Evolutionary conservation across 2,888 invertebrate species (phyloP), one percentile per base, ranked within the genome.

Genomic region (Drosophila conformis): DNA sequence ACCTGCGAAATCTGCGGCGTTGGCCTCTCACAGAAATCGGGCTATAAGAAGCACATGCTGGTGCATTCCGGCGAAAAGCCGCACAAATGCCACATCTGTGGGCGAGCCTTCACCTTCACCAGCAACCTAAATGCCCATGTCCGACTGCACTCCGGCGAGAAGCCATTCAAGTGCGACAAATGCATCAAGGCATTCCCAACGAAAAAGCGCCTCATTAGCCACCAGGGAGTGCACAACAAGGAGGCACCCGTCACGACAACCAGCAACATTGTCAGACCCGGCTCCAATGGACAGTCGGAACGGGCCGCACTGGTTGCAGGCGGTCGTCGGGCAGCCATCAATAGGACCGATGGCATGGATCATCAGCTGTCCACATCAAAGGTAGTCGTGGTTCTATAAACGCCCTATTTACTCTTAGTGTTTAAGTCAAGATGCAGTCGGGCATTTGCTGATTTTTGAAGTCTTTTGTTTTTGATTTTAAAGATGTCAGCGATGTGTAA

Each of bases 1-100:
- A 85, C 91, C 11, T 93, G 93, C 25, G 91, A 92, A 33, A 92
- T 93, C 31, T 93, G 93, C 69, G 93, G 93, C 11, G 92, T 93
- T 51, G 93, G 93, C 0, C 82, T 93, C 65, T 93, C 93, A 0
- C 93, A 93, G 69, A 93, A 93, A 40, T 93, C 93, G 1, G 93
- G 93, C 56, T 93, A 92, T 67, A 93, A 93, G 78, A 93, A 93
- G 72, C 93, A 93, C 53, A 90, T 93, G 93, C 78, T 93, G n/a
- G 91, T 91, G 1, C 93, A 93, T 69, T 92, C 93, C 1, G 93
- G 93, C 3, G 91, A 91, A 73, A 93, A 93, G 56, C 93, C 93
- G 2, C 91, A 92, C 69, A 84, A 84, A 25, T 93, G 93, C 31
- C 91, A 85, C 48, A 82, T 92, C 33, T 93, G 93, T 58, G 87